phyloP scores from a whole-genome alignment of 2,113 vertebrate species.

The Apistogramma diplotaenia region DNA sequence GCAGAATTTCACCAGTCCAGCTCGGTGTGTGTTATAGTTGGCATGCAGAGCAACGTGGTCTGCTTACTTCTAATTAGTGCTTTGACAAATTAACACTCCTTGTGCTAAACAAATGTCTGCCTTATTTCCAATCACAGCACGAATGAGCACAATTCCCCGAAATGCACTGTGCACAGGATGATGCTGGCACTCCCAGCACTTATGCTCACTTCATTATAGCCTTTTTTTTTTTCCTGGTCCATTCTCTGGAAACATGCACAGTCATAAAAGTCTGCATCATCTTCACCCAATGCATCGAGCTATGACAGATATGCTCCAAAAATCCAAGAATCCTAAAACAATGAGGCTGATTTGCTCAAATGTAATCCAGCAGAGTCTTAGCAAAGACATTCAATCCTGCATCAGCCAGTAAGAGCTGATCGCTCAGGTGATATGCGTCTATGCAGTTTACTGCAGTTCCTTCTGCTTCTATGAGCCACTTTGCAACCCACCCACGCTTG shows the following conservation, averaged over 20 bases:
- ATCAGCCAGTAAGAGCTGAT: background rate
- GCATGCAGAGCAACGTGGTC: slow-evolving; percentile 19
- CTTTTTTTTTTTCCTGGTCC: background rate
- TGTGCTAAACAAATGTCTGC: slow-evolving; percentile 42
- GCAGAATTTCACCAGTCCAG: slow-evolving; percentile 41
- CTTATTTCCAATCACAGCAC: slow-evolving; percentile 24
- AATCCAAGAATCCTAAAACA: background rate
- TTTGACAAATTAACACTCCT: slow-evolving; percentile 50
- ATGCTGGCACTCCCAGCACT: background rate
- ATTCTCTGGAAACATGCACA: background rate
- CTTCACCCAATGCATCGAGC: background rate
- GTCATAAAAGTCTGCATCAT: background rate
- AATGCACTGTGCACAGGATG: background rate
- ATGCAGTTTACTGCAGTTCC: background rate
- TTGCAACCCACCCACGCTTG: background rate
- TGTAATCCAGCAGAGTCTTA: background rate
- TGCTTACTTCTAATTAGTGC: slow-evolving; percentile 44
- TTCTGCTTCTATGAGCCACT: background rate
- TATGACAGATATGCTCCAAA: background rate
- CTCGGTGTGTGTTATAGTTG: slow-evolving; percentile 45
- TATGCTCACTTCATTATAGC: background rate
- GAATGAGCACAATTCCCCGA: slow-evolving; percentile 21
- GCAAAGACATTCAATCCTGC: background rate
- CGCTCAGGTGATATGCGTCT: background rate
- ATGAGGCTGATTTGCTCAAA: background rate